Evolutionary conservation across 2,888 invertebrate genomes (phyloP), one percentile per base, ranked within the genome.

Genomic region (Lithophane leautieri): DNA sequence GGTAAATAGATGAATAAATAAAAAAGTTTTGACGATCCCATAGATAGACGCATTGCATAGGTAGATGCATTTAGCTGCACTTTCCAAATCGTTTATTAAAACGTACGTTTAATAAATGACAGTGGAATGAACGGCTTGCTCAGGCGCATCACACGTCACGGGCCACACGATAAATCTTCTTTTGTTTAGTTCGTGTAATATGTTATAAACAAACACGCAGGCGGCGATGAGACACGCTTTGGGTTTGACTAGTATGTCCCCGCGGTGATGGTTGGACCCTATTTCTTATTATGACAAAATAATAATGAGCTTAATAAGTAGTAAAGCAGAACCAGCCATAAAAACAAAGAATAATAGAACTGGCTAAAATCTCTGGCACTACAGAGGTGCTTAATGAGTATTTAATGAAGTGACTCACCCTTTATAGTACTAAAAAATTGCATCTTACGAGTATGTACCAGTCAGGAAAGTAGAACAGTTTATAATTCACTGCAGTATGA

Each of bases 141-240:
- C 93, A 77, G 63, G 72, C 79, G 73, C 89, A 81, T 88, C 87
- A 93, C 91, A 87, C 90, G 92, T 92, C 93, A 91, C 89, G 91
- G 92, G 92, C 90, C 92, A 93, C 91, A 90, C 85, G 63, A 95
- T 95, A 91, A 93, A 95, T 95, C 94, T 92, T 93, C 93, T 91
- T 94, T 94, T 95, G 94, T 94, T 92, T 92, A 89, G 91, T 87
- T 86, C 89, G 84, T 90, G 91, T 92, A 90, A 91, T 91, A 87
- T 86, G 88, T 90, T 89, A 89, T 80, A 81, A 82, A 87, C 81
- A 84, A 84, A 86, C 85, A 87, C 81, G 83, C 81, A 80, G 81
- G 79, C 73, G 70, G 73, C 79, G 80, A 77, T 79, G 83, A 81
- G 80, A 73, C 77, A 73, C 58, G 79, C 78, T 78, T 52, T 34